Conservation (phyloP, 2,797 vertebrate species). For the Graptemys geographica region DNA sequence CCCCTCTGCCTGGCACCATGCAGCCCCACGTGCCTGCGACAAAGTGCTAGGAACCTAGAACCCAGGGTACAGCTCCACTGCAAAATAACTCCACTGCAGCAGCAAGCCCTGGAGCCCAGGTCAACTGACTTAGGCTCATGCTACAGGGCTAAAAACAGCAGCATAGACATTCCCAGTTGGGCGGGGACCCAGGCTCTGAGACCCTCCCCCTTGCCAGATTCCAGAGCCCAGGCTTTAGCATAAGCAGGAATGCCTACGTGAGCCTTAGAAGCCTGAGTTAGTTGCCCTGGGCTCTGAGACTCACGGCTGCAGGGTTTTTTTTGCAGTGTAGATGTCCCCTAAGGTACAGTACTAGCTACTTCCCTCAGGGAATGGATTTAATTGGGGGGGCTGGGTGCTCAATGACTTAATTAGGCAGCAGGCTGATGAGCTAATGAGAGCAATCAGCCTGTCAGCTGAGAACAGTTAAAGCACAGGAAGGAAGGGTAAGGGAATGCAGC, state of each 20-base stretch:
- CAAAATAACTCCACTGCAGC: neutral
- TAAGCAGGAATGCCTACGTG: neutral
- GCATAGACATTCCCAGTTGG: neutral
- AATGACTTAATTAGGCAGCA: neutral
- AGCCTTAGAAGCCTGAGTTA: neutral
- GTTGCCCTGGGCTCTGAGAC: neutral
- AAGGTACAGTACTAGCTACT: neutral
- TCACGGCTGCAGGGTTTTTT: neutral
- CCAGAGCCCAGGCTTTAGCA: neutral
- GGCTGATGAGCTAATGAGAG: neutral
- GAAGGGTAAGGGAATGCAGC: neutral
- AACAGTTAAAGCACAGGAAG: neutral
- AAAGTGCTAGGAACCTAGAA: neutral
- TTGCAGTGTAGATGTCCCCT: neutral
- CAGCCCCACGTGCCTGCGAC: neutral
- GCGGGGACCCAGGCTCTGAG: neutral
- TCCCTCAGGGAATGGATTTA: neutral
- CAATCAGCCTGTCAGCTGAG: neutral
- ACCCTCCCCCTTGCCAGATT: neutral
- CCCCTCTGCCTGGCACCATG: neutral
- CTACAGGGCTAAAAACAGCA: neutral
- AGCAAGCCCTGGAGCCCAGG: too few species aligned
- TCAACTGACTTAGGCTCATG: neutral
- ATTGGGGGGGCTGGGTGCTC: neutral
- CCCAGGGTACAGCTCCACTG: neutral